Evolutionary conservation across 2,888 invertebrate species (phyloP).

Genomic region (Hipparchia semele): DNA sequence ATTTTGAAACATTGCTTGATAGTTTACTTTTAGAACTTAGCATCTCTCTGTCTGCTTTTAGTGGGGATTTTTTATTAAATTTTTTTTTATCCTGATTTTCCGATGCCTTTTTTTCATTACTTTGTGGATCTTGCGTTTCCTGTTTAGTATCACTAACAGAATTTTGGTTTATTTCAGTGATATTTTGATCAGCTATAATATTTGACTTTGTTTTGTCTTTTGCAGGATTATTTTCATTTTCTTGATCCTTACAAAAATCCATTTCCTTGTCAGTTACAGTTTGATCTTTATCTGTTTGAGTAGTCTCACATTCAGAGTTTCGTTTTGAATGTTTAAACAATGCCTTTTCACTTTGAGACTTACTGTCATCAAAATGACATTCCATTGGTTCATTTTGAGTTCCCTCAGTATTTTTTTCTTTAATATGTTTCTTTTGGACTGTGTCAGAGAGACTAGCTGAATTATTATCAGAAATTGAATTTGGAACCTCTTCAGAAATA

Average conservation of each 20-base stretch:
- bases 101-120: background rate
- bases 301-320: constrained; percentile 5
- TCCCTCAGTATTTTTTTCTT: constrained; percentile 1
- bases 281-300: background rate
- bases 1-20: constrained; percentile 13
- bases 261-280: background rate
- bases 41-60: background rate
- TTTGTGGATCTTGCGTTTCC: background rate
- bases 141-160: background rate
- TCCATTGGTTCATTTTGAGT: constrained; percentile 1
- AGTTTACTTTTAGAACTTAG: constrained; percentile 7
- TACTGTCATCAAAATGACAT: constrained; percentile 16
- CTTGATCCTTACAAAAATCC: background rate
- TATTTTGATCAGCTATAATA: background rate
- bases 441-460: background rate
- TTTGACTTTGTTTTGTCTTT: background rate
- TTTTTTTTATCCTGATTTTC: background rate
- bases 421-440: constrained; percentile 2
- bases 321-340: background rate
- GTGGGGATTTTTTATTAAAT: background rate
- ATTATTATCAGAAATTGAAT: background rate
- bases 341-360: constrained; percentile 22
- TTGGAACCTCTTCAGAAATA: constrained; percentile 1
- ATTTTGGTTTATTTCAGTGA: background rate
- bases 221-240: background rate